These are phyloP conservation scores for Protonibea diacanthus DNA, from an alignment of 2,797 vertebrate species.

Conservation along the genomic window DNA sequence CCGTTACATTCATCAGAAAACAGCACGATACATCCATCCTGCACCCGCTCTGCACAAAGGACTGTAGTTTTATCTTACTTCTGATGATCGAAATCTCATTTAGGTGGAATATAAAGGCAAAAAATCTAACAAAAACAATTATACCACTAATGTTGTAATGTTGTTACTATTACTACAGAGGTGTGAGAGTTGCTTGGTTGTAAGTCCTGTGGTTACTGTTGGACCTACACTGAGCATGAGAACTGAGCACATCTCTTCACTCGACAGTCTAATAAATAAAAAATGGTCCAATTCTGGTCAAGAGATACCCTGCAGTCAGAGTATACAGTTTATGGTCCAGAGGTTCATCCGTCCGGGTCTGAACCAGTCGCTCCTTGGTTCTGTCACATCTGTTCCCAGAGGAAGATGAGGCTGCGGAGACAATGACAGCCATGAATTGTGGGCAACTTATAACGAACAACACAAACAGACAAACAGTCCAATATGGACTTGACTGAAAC, in stretches of 20 bases:
- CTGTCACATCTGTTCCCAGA: slow-evolving; percentile 75
- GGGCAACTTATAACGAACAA: background rate
- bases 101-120: slow-evolving; percentile 61
- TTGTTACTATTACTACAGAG: slow-evolving; percentile 63
- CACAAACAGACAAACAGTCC: no score
- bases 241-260: slow-evolving; percentile 63
- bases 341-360: slow-evolving; percentile 53
- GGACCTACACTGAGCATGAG: slow-evolving; percentile 55
- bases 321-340: slow-evolving; percentile 57
- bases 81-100: slow-evolving; percentile 33
- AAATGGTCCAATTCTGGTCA: slow-evolving; percentile 71
- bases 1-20: slow-evolving; percentile 69
- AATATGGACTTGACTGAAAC: background rate
- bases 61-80: slow-evolving; percentile 23
- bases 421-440: slow-evolving; percentile 10
- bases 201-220: slow-evolving; percentile 35
- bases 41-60: slow-evolving; percentile 13
- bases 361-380: slow-evolving; percentile 59
- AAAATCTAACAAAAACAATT: slow-evolving; percentile 49
- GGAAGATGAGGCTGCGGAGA: slow-evolving; percentile 76
- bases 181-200: slow-evolving; percentile 50
- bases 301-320: slow-evolving; percentile 73
- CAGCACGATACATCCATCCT: slow-evolving; percentile 31
- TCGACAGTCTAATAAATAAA: slow-evolving; percentile 82
- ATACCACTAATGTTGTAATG: slow-evolving; percentile 54